These are phyloP conservation scores for Peromyscus eremicus DNA, from an alignment of 2,797 vertebrate genomes.

Conservation along the genomic window DNA sequence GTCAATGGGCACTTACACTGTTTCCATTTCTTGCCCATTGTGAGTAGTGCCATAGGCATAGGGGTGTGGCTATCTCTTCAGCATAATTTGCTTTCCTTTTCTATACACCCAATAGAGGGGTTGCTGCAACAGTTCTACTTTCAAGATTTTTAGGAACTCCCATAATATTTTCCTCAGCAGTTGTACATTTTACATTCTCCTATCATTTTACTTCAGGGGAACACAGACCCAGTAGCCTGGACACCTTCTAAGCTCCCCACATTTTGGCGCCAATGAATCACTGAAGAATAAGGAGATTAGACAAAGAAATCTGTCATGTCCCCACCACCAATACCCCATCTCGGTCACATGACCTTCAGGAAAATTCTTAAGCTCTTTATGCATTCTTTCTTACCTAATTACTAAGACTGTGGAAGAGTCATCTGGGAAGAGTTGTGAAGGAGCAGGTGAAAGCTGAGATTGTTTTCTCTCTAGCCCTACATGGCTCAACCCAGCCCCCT, in stretches of 20 bases:
- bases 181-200: neutral
- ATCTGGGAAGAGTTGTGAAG: slow-evolving; percentile 12
- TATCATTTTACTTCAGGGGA: neutral
- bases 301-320: neutral
- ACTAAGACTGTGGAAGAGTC: neutral
- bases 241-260: neutral
- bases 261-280: neutral
- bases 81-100: neutral
- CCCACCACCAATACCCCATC: neutral
- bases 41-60: neutral
- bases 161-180: neutral
- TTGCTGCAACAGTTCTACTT: neutral
- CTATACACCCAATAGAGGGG: neutral
- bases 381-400: neutral
- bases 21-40: neutral
- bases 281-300: neutral
- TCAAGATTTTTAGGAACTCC: neutral
- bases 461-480: neutral
- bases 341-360: neutral
- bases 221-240: neutral
- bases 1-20: neutral
- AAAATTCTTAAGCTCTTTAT: neutral
- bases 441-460: neutral
- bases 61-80: neutral
- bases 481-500: neutral